A percentile compares a stretch with the other conserved stretches of the same genome.
These are phyloP conservation scores for Aegypius monachus DNA, from an alignment of 2,113 vertebrate genomes.

Conservation along the genomic window DNA sequence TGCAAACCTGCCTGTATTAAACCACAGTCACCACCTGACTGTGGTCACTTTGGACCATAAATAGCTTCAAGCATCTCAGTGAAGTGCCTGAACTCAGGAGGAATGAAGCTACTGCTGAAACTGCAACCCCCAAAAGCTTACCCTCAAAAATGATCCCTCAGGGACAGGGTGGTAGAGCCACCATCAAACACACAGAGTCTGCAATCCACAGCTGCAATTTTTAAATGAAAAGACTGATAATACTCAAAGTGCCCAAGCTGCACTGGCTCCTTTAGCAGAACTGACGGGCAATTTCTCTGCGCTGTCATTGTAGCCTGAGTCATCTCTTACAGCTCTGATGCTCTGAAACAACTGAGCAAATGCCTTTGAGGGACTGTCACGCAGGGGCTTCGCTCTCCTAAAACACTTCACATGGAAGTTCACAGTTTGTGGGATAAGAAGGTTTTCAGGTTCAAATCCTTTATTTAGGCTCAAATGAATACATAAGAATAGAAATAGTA, in stretches of 20 bases:
- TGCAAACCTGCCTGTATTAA: not conserved
- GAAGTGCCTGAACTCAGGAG: not conserved
- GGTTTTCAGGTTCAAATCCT: not conserved
- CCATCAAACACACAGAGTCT: not conserved
- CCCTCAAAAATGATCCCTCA: not conserved
- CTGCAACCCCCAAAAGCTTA: not conserved
- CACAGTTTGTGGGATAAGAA: not conserved
- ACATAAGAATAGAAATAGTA: not conserved
- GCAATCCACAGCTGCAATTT: not conserved
- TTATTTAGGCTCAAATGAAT: not conserved
- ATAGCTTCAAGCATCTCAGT: not conserved
- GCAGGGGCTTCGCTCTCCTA: not conserved
- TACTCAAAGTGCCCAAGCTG: not conserved
- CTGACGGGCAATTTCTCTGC: fast-evolving
- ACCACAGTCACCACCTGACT: not conserved
- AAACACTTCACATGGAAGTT: not conserved
- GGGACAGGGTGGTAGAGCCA: not conserved
- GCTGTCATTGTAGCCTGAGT: not conserved
- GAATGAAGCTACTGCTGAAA: not conserved
- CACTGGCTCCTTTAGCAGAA: not conserved
- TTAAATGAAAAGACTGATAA: not conserved
- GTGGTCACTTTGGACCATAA: not conserved
- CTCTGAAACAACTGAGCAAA: not conserved
- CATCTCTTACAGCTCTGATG: not conserved
- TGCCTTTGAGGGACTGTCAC: not conserved